A percentile compares a stretch with the other conserved stretches of the same genome.
These are phyloP conservation scores for Heliocidaris tuberculata DNA, from an alignment of 35 echinoderm and acorn worm genomes.

Conservation along the genomic window DNA sequence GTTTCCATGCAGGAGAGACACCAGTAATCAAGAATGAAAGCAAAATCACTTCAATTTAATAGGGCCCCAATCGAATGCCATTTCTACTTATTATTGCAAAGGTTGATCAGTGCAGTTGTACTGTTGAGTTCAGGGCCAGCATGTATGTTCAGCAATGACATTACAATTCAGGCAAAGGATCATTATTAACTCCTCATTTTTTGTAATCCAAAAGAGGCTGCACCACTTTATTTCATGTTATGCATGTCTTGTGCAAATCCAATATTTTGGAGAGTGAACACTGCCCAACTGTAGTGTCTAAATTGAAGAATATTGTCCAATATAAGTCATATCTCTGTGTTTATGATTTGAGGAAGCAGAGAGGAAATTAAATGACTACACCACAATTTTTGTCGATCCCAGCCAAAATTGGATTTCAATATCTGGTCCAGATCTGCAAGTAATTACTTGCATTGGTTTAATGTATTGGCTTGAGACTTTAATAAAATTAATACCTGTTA, in stretches of 20 bases:
- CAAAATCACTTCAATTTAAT: background rate
- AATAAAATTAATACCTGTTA: background rate
- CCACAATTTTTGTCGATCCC: background rate
- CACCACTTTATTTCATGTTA: background rate
- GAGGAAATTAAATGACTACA: slow-evolving; percentile 12
- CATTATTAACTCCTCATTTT: background rate
- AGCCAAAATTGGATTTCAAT: background rate
- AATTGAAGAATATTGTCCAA: slow-evolving; percentile 18
- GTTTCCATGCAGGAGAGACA: background rate
- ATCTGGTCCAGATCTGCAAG: background rate
- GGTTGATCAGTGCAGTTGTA: background rate
- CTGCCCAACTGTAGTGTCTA: background rate
- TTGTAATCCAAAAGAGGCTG: background rate
- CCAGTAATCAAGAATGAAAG: background rate
- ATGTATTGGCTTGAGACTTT: background rate
- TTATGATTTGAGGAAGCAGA: background rate
- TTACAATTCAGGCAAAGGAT: background rate
- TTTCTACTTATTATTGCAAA: slow-evolving; percentile 7
- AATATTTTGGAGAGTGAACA: background rate
- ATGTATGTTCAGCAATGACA: background rate
- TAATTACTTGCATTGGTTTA: background rate
- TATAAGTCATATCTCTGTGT: background rate
- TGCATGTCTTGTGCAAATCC: background rate
- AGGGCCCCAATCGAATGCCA: slow-evolving; percentile 14
- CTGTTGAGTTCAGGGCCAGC: background rate